Evolutionary conservation across 2,797 vertebrate species (phyloP), one percentile per base, ranked within the genome.

Genomic region (Enteromius mattozi): DNA sequence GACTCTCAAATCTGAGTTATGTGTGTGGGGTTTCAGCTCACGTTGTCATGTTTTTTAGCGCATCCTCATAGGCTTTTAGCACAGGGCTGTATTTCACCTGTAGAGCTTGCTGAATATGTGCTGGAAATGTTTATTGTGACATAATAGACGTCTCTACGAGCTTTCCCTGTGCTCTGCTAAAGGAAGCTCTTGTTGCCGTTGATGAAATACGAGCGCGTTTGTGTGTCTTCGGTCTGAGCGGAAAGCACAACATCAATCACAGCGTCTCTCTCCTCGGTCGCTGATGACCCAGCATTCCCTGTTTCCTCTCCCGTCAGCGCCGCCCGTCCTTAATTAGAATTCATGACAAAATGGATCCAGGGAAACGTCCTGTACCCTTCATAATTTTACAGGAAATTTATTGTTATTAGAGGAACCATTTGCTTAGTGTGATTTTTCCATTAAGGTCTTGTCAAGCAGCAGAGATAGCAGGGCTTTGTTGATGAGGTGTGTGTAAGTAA

Each of bases 341-440:
- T 98, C 97, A 98, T 98, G 96, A 96, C 96, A 96, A 97, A 98
- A 96, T 96, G 97, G 97, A 98, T 97, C 96, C 96, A 96, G 97
- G 97, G 97, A 98, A 98, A 96, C 96, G 54, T 96, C 96, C 96
- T 95, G 96, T 97, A 96, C 95, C 96, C 96, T 96, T 97, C 97
- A 97, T 99, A 97, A 98, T 98, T 98, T 98, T 97, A 96, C 96
- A 97, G 96, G 96, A 97, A 98, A 98, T 99, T 96, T 98, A 99
- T 99, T 98, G 97, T 99, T 99, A 98, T 99, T 99, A 99, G 97
- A 96, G 95, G 96, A 99, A 96, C 97, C 97, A 99, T 99, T 99
- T 99, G 97, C 97, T 98, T 98, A 97, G 97, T 96, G 97, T 98
- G 96, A 97, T 98, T 97, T 99, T 99, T 98, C 98, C 97, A 98